These are phyloP conservation scores for Oligia latruncula DNA, from an alignment of 2,888 invertebrate genomes.

Conservation along the genomic window DNA sequence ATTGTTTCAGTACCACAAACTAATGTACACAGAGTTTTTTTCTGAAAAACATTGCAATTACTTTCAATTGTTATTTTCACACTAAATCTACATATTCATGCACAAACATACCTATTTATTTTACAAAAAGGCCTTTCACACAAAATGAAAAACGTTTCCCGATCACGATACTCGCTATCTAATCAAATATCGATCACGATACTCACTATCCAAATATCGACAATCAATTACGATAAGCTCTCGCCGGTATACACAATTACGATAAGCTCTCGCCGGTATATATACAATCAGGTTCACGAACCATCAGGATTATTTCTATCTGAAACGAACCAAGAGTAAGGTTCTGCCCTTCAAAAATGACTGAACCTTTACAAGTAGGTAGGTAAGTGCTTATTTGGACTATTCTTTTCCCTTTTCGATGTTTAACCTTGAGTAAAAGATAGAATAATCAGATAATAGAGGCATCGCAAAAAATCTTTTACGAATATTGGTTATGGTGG, in stretches of 20 bases:
- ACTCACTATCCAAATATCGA: too few species aligned
- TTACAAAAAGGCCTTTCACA: conserved; percentile 23
- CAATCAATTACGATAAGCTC: conserved; percentile 54
- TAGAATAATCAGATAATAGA: conserved; percentile 49
- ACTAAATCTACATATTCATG: conserved; percentile 18
- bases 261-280: conserved; percentile 45
- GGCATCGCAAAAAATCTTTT: conserved; percentile 33
- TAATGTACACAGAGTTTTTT: background rate
- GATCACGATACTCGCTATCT: conserved; percentile 24
- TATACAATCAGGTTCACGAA: conserved; percentile 51
- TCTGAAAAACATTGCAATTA: background rate
- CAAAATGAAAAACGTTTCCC: conserved; percentile 12
- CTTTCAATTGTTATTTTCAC: conserved; percentile 20
- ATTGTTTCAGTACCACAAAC: background rate
- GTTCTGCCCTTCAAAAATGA: conserved; percentile 42
- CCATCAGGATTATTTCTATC: conserved; percentile 62
- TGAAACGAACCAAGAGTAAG: conserved; percentile 45
- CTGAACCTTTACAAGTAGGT: conserved; percentile 42
- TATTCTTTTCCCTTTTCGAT: conserved; percentile 44
- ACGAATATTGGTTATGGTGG: conserved; percentile 28
- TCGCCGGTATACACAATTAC: conserved; percentile 43
- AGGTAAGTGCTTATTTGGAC: conserved; percentile 32
- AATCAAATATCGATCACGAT: conserved; percentile 49
- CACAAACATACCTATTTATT: conserved; percentile 31
- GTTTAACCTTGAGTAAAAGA: conserved; percentile 39